These are phyloP conservation scores for Orchestia grillus DNA, from an alignment of 1,140 invertebrate species.

Conservation along the genomic window DNA sequence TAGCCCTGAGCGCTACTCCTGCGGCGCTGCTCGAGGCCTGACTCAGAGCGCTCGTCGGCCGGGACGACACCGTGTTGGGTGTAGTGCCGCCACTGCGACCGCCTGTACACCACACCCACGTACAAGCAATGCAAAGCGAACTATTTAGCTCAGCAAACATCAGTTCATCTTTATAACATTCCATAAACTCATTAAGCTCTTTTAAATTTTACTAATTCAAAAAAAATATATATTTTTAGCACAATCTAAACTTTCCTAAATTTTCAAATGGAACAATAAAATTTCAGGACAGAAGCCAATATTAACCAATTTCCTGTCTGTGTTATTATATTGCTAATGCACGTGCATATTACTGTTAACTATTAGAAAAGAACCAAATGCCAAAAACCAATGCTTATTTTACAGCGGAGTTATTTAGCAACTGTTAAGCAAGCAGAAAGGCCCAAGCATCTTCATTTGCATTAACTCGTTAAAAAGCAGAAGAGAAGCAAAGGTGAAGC, in stretches of 20 bases:
- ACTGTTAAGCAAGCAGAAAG: neutral
- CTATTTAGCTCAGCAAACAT: neutral
- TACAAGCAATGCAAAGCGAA: conserved; percentile 60
- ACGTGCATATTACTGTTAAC: neutral
- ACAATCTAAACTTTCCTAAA: neutral
- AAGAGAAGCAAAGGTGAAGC: neutral
- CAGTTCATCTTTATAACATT: neutral
- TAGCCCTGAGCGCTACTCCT: conserved; percentile 71
- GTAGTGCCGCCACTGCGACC: conserved; percentile 80
- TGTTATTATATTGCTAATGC: neutral
- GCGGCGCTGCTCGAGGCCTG: conserved; percentile 76
- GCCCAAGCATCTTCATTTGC: neutral
- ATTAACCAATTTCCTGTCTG: neutral
- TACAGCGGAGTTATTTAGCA: neutral
- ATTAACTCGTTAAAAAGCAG: neutral
- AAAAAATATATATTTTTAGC: neutral
- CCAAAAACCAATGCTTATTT: neutral
- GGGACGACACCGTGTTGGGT: conserved; percentile 77
- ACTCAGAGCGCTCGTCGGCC: conserved; percentile 85
- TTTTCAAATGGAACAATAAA: neutral
- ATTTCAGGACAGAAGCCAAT: neutral
- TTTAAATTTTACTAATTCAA: neutral
- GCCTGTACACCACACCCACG: conserved; percentile 71
- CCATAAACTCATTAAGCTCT: neutral
- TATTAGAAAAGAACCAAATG: neutral